Percentiles rank a stretch among this genome's conserved stretches.
phyloP scores from a whole-genome alignment of 2,797 vertebrate species.

The Semotilus atromaculatus region DNA sequence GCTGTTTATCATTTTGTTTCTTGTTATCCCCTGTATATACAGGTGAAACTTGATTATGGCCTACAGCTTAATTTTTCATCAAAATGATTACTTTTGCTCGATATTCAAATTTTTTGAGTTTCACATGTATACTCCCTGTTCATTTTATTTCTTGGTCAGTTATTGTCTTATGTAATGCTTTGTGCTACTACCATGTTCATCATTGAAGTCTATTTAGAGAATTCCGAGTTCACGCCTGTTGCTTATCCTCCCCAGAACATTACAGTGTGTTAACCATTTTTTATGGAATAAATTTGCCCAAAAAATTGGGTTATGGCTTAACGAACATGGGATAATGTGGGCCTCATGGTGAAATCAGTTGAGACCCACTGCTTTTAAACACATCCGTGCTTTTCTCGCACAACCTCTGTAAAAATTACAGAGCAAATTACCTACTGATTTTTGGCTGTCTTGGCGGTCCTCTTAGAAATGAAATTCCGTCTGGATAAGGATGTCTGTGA shows the following conservation, averaged over 20 bases:
- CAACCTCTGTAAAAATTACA: neutral
- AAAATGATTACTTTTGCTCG: too few relatives aligned
- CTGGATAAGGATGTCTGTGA: neutral
- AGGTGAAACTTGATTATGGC: too few relatives aligned
- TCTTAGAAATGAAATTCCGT: slow-evolving; percentile 5
- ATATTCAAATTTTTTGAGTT: too few relatives aligned
- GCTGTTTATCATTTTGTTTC: neutral
- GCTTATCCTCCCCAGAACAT: neutral
- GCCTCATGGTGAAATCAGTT: neutral
- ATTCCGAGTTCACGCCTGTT: neutral
- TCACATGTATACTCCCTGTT: neutral
- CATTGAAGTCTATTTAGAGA: neutral
- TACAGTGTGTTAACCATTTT: neutral
- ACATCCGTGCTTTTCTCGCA: neutral
- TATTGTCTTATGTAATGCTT: neutral
- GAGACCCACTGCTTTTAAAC: neutral
- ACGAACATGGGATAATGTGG: neutral
- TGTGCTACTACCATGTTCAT: neutral
- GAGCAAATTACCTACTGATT: slow-evolving; percentile 11
- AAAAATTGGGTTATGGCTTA: neutral
- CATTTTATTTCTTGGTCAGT: neutral
- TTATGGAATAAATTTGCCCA: neutral
- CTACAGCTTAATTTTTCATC: too few relatives aligned
- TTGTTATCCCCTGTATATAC: too few relatives aligned
- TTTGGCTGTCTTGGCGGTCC: neutral